Conservation (phyloP, 2,888 invertebrate genomes). For the Elmis aenea region DNA sequence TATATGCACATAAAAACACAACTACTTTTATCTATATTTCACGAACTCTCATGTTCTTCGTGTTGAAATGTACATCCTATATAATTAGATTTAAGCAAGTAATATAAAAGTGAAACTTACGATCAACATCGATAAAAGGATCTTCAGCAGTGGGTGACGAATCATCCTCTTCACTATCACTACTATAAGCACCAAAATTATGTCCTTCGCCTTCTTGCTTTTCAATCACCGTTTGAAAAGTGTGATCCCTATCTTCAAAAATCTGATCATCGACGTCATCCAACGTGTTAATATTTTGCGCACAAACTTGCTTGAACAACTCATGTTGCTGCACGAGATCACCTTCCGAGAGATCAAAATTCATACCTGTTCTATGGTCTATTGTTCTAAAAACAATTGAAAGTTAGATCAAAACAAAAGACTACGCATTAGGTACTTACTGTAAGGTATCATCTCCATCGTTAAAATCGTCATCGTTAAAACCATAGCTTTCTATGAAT, state of each 20-base stretch:
- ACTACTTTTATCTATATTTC: too few relatives aligned
- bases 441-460: constrained; percentile 54
- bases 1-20: too few relatives aligned
- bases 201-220: constrained; percentile 39
- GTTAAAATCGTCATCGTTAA: constrained; percentile 59
- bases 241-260: constrained; percentile 48
- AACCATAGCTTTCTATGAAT: constrained; percentile 58
- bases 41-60: too few relatives aligned
- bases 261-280: constrained; percentile 43
- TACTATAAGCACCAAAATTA: constrained; percentile 46
- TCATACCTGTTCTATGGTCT: constrained; percentile 39
- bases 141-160: constrained; percentile 44
- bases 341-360: constrained; percentile 49
- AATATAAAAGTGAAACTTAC: constrained; percentile 38
- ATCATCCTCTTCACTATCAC: constrained; percentile 49
- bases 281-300: constrained; percentile 41
- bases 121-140: constrained; percentile 44
- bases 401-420: constrained; percentile 1
- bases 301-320: constrained; percentile 57
- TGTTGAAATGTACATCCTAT: too few relatives aligned
- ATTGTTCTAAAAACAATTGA: constrained; percentile 30
- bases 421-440: constrained; percentile 41
- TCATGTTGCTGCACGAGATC: constrained; percentile 50
- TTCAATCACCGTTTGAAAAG: constrained; percentile 49
- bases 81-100: too few relatives aligned